Conservation (phyloP, 2,888 invertebrate species). For the Strigamia crassipes region DNA sequence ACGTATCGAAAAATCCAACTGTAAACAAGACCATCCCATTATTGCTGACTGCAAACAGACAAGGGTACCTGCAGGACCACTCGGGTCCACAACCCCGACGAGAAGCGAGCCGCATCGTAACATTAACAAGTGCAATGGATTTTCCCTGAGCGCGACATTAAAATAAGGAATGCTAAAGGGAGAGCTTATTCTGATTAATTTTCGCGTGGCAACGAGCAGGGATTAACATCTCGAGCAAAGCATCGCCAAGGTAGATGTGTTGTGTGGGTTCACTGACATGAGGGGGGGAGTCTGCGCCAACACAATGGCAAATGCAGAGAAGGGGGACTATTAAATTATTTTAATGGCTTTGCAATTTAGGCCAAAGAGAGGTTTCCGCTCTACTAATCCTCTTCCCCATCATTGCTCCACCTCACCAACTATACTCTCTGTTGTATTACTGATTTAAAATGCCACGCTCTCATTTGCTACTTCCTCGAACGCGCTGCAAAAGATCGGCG, state of each 20-base stretch:
- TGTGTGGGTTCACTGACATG: slow-evolving; percentile 8
- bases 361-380: slow-evolving; percentile 23
- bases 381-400: slow-evolving; percentile 26
- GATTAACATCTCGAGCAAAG: slow-evolving; percentile 23
- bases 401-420: neutral
- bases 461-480: neutral
- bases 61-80: slow-evolving; percentile 11
- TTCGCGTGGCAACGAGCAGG: slow-evolving; percentile 30
- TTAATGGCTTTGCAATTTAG: slow-evolving; percentile 30
- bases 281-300: neutral
- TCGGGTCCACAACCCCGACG: neutral
- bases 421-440: neutral
- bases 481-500: neutral
- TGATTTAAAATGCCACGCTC: neutral
- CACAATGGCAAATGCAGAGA: slow-evolving; percentile 27
- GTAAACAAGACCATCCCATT: neutral
- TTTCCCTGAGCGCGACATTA: slow-evolving; percentile 1
- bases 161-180: slow-evolving; percentile 18
- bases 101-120: neutral
- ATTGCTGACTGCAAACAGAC: neutral
- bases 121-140: slow-evolving; percentile 22
- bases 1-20: neutral
- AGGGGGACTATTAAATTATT: slow-evolving; percentile 27
- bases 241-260: neutral
- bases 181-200: slow-evolving; percentile 30